phyloP scores from a whole-genome alignment of 2,888 invertebrate species.

The Habroteleia sp. region DNA sequence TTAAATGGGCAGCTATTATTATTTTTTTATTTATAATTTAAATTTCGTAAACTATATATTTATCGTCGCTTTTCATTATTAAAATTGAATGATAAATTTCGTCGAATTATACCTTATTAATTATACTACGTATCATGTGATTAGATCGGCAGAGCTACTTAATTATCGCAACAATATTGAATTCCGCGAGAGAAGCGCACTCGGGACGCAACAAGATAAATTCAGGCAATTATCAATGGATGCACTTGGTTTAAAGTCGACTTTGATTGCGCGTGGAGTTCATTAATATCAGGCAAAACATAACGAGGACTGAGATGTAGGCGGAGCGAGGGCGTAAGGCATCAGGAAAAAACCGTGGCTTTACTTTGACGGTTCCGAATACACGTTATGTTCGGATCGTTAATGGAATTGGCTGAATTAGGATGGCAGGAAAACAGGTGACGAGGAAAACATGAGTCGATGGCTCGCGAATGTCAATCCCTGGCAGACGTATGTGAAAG shows the following conservation, averaged over 20 bases:
- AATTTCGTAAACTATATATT: too few relatives aligned
- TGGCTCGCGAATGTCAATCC: constrained; percentile 54
- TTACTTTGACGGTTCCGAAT: constrained; percentile 41
- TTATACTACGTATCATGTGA: too few relatives aligned
- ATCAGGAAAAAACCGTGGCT: background rate
- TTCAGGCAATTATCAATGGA: constrained; percentile 22
- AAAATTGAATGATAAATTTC: too few relatives aligned
- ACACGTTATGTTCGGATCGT: constrained; percentile 15
- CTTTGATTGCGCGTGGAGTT: constrained; percentile 21
- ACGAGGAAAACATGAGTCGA: constrained; percentile 36
- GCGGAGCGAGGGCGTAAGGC: constrained; percentile 2
- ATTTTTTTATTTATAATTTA: too few relatives aligned
- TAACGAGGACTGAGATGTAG: too few relatives aligned
- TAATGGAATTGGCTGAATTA: constrained; percentile 57
- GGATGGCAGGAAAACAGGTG: constrained; percentile 44
- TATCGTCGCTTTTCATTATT: too few relatives aligned
- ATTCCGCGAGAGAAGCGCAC: constrained; percentile 12
- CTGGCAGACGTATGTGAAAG: constrained; percentile 52
- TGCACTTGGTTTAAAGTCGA: constrained; percentile 21
- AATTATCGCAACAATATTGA: constrained; percentile 4
- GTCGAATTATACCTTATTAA: too few relatives aligned
- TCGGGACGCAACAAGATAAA: constrained; percentile 11
- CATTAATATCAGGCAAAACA: constrained; percentile 33
- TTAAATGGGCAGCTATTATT: too few relatives aligned
- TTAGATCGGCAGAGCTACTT: too few relatives aligned